phyloP scores from a whole-genome alignment of 2,113 vertebrate species.

The Eudyptes chrysolophus region DNA sequence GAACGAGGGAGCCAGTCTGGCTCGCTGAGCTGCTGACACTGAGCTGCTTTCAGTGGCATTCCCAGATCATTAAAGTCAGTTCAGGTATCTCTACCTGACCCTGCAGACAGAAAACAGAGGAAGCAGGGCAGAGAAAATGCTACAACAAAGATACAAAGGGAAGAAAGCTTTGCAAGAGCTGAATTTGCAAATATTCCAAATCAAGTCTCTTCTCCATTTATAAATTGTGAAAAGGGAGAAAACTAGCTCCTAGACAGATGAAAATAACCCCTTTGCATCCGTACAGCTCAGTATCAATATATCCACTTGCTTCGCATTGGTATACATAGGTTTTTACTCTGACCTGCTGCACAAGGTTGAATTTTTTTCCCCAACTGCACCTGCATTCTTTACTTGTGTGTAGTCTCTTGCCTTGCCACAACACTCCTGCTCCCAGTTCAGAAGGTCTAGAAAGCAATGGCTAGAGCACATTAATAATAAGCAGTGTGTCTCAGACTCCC shows the following conservation, averaged over 20 bases:
- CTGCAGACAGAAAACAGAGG: neutral
- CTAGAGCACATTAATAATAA: neutral
- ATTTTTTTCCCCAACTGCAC: neutral
- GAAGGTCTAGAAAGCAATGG: neutral
- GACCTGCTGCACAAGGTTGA: neutral
- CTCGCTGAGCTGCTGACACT: neutral
- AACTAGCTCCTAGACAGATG: neutral
- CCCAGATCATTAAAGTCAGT: neutral
- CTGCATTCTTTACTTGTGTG: neutral
- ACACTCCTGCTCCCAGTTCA: neutral
- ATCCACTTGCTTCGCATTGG: neutral
- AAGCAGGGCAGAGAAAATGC: neutral
- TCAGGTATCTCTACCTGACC: neutral
- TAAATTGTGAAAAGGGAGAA: neutral
- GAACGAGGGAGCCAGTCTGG: neutral
- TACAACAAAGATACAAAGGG: neutral
- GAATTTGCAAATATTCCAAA: neutral
- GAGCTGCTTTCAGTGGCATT: neutral
- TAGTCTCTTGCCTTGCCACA: neutral
- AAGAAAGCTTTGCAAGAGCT: neutral
- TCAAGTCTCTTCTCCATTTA: neutral
- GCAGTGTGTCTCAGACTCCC: neutral
- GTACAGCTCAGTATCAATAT: neutral
- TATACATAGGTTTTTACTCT: neutral
- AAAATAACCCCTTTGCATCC: neutral